Evolutionary conservation across 2,113 vertebrate species (phyloP).

Genomic region (Clarias magur): DNA sequence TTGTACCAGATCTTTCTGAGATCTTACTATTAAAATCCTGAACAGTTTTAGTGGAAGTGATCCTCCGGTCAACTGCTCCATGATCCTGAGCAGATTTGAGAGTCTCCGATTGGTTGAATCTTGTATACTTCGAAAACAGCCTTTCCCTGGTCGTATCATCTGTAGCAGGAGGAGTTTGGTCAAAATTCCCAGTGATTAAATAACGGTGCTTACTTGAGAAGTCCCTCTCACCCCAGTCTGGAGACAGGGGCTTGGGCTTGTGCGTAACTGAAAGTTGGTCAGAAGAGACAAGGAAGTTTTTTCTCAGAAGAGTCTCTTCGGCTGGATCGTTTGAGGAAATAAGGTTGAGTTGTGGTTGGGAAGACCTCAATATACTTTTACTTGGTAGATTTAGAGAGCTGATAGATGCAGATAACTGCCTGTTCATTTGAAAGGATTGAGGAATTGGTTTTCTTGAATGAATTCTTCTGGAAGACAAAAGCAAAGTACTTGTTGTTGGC

Average conservation of each 20-base stretch:
- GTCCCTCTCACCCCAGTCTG: slow-evolving; percentile 46
- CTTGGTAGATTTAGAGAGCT: slow-evolving; percentile 32
- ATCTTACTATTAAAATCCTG: slow-evolving; percentile 5
- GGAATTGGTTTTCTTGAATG: slow-evolving; percentile 51
- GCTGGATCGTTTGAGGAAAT: slow-evolving; percentile 34
- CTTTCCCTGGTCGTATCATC: not conserved
- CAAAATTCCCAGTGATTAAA: slow-evolving; percentile 38
- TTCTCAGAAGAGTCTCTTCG: slow-evolving; percentile 37
- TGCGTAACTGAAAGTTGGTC: slow-evolving; percentile 48
- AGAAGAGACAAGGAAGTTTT: slow-evolving; percentile 40
- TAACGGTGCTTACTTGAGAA: slow-evolving; percentile 10
- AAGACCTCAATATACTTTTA: slow-evolving; percentile 11
- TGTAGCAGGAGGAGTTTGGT: slow-evolving; percentile 25
- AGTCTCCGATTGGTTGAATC: not conserved
- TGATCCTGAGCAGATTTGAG: not conserved
- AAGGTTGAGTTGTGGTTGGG: slow-evolving; percentile 8
- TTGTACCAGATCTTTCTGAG: not conserved
- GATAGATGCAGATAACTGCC: slow-evolving; percentile 25
- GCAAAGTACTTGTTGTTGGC: slow-evolving; percentile 70
- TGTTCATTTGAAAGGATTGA: slow-evolving; percentile 38
- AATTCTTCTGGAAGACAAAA: slow-evolving; percentile 68
- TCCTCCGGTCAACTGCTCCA: not conserved
- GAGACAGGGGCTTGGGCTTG: slow-evolving; percentile 37
- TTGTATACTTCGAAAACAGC: slow-evolving; percentile 10
- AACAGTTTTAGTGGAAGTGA: not conserved